Conservation (phyloP, 2,797 vertebrate species). For the Ptychadena robeensis region DNA sequence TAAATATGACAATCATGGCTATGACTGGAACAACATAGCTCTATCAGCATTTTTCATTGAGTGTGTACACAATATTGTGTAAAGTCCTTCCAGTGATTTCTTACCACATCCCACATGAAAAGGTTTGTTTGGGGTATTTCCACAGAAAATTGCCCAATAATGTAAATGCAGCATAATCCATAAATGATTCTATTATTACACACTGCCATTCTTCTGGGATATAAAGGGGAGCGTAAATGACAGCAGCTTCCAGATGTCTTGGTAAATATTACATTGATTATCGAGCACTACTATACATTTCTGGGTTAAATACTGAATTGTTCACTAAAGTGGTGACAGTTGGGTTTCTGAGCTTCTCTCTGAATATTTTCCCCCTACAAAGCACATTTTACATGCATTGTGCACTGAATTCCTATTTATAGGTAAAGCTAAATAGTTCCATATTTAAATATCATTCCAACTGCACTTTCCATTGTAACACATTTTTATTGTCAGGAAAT, state of each 20-base stretch:
- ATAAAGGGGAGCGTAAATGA: not conserved
- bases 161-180: not conserved
- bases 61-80: constrained; percentile 6
- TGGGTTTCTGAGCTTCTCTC: not conserved
- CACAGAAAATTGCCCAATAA: constrained; percentile 19
- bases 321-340: not conserved
- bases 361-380: too few species aligned
- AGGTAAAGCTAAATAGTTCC: not conserved
- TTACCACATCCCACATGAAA: constrained; percentile 43
- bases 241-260: not conserved
- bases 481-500: too few species aligned
- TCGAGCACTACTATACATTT: not conserved
- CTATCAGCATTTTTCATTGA: constrained; percentile 20
- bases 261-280: not conserved
- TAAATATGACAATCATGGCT: not conserved
- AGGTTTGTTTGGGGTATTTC: constrained; percentile 20
- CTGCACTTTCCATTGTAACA: too few species aligned
- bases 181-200: constrained; percentile 42
- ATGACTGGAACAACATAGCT: not conserved
- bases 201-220: not conserved
- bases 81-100: not conserved
- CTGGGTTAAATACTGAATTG: not conserved
- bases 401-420: not conserved
- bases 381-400: not conserved
- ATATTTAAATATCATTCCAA: not conserved